Percentiles rank a stretch among this genome's conserved stretches.
These are phyloP conservation scores for Chlamydotis undulata DNA, from an alignment of 2,113 vertebrate genomes.

Conservation along the genomic window DNA sequence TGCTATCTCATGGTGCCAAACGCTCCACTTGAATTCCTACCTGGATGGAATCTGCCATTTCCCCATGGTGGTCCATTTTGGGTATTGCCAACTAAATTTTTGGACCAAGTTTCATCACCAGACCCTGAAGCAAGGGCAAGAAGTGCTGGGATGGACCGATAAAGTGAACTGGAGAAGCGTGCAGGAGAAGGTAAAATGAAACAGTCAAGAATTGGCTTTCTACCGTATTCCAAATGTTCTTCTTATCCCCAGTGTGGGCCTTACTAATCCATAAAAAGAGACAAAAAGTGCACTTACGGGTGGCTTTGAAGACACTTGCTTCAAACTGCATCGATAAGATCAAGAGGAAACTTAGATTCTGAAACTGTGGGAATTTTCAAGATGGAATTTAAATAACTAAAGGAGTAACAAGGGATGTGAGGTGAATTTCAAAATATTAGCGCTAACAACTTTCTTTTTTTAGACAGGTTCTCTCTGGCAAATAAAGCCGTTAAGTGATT, in stretches of 20 bases:
- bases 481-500: slow-evolving; percentile 45
- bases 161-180: background rate
- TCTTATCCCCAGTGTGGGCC: background rate
- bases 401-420: slow-evolving; percentile 29
- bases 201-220: background rate
- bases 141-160: rapidly evolving
- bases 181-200: background rate
- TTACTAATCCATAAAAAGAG: background rate
- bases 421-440: slow-evolving; percentile 53
- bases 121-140: rapidly evolving
- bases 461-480: slow-evolving; percentile 39
- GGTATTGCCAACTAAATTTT: background rate
- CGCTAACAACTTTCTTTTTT: background rate
- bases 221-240: background rate
- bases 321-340: background rate
- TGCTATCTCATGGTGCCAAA: background rate
- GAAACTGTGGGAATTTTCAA: slow-evolving; percentile 28
- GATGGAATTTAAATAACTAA: slow-evolving; percentile 25
- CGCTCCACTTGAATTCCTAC: background rate
- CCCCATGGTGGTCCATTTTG: background rate
- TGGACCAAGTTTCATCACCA: background rate
- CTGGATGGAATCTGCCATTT: background rate
- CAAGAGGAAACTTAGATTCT: background rate
- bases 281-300: background rate
- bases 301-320: background rate